Conservation (phyloP, 2,113 vertebrate species). For the Aegotheles bennettii region DNA sequence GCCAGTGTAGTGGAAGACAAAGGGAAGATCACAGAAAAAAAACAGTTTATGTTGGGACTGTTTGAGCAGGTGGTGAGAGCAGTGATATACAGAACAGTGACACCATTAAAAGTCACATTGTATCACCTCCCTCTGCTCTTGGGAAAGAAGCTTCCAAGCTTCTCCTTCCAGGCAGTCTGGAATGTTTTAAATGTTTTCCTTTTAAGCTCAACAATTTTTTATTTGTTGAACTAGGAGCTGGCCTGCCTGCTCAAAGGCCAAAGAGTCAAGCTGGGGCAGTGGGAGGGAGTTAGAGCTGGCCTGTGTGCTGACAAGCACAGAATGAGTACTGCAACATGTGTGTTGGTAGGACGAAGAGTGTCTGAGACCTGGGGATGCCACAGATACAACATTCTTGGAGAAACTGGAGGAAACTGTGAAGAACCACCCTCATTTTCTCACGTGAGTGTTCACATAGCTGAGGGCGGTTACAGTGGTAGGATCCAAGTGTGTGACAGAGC, state of each 20-base stretch:
- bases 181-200: neutral
- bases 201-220: neutral
- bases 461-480: neutral
- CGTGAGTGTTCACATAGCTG: constrained; percentile 76
- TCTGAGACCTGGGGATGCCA: constrained; percentile 93
- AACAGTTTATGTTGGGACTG: neutral
- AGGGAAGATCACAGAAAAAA: neutral
- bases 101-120: neutral
- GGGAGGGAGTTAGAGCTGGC: neutral
- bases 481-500: neutral
- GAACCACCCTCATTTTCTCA: constrained; percentile 92
- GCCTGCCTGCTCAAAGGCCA: neutral
- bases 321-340: neutral
- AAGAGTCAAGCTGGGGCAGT: neutral
- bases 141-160: neutral
- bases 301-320: neutral
- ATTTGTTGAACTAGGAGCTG: neutral
- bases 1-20: neutral
- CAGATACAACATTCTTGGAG: constrained; percentile 91
- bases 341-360: constrained; percentile 91
- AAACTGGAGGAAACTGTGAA: constrained; percentile 91
- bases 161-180: neutral
- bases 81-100: neutral
- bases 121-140: neutral
- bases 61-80: neutral